Base-by-base conservation (phyloP, 2,113 vertebrate genomes). In the Cyprinodon variegatus region DNA sequence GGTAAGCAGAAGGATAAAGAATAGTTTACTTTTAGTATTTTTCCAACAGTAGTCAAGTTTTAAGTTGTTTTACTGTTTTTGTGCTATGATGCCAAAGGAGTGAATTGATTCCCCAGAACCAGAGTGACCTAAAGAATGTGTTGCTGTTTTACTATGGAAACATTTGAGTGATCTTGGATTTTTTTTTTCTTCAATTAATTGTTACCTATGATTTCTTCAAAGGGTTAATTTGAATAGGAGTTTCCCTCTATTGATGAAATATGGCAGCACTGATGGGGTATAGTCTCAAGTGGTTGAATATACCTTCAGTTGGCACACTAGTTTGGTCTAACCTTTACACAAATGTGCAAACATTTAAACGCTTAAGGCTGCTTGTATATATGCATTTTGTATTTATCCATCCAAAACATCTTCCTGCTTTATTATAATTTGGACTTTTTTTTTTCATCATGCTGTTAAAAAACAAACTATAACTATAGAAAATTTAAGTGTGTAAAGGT, bases 1-100 rank as follows among this genome's bases (percentile, higher is more conserved):
- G 96, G 98, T 98, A 61, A 46, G 39, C 69, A 36, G 38, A 5
- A 48, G 11, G 37, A 9, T 7, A 53, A 68, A 13, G 0, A 38
- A 12, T 12, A 4, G 2, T 36, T 37, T 36, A 29, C 13, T 37
- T 38, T 38, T 15, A 2, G 50, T 57, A 20, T 57, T 57, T 57
- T 9, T 9, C 5, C 50, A 20, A 10, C 15, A n/a, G 7, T 53
- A 17, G 15, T 53, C 7, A 5, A 20, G 50, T 17, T 9, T 17
- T 17, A 7, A n/a, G 50, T n/a, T n/a, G 8, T n/a, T 9, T 1
- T 6, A 20, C 3, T 17, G 20, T 15, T 57, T n/a, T 53, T 53
- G 46, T 48, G 46, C 15, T 48, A 48, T 48, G 15, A 50, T 50
- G 48, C 17, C 5, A 15, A 11, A 45, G 9, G 9, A 11, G 2